phyloP scores from a whole-genome alignment of 2,797 vertebrate species.

The Tolypeutes matacus region DNA sequence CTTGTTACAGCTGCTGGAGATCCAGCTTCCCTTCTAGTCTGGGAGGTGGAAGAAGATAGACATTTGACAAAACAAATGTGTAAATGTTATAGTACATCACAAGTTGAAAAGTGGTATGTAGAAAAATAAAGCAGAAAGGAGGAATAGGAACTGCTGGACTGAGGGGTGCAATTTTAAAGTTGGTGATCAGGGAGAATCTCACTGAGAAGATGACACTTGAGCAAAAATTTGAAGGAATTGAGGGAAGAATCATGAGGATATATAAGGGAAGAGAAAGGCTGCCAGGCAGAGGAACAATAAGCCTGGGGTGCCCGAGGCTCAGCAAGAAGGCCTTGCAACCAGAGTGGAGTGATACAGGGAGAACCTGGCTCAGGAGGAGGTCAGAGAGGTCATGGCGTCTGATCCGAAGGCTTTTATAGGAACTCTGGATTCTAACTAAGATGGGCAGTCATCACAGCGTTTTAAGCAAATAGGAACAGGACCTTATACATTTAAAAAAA shows the following conservation, averaged over 20 bases:
- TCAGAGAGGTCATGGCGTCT: background rate
- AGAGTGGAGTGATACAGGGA: background rate
- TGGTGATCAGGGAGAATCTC: background rate
- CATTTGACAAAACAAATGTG: background rate
- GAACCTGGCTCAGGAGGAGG: fast-evolving
- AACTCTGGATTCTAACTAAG: background rate
- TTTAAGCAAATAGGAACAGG: background rate
- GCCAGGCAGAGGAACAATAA: background rate
- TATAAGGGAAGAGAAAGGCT: background rate
- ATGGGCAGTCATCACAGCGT: background rate
- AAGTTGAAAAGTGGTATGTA: background rate
- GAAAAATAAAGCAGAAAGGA: background rate
- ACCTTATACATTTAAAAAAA: background rate
- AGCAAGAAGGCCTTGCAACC: background rate
- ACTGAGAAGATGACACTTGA: background rate
- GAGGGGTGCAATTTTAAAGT: background rate
- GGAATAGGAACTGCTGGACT: background rate
- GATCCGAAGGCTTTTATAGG: background rate
- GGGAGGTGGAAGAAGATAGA: background rate
- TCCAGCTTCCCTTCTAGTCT: background rate
- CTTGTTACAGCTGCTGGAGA: background rate
- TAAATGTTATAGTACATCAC: background rate
- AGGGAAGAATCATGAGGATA: background rate
- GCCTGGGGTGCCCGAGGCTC: background rate
- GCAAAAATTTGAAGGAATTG: background rate